A percentile compares a stretch with the other conserved stretches of the same genome.
These are phyloP conservation scores for Caenorhabditis sp. DNA, from an alignment of 2,888 invertebrate genomes.

Conservation along the genomic window DNA sequence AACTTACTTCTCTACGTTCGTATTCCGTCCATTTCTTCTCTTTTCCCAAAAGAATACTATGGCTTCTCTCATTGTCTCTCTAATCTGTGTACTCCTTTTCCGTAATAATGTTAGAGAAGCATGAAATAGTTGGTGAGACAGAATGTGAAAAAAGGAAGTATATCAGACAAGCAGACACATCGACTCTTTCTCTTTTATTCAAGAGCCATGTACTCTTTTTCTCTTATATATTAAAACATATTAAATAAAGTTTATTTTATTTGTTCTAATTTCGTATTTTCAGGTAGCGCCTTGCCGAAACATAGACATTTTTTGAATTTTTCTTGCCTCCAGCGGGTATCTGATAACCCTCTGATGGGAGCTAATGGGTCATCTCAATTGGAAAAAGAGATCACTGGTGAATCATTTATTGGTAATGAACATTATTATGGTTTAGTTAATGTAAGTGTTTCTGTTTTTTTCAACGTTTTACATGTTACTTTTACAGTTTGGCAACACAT, in stretches of 20 bases:
- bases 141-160: not conserved
- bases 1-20: no score
- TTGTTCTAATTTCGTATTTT: not conserved
- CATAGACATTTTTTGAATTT: not conserved
- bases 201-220: not conserved
- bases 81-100: not conserved
- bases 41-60: not conserved
- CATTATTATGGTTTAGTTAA: constrained; percentile 99
- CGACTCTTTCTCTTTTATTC: not conserved
- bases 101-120: not conserved
- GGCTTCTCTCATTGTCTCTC: not conserved
- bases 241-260: not conserved
- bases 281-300: not conserved
- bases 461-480: not conserved
- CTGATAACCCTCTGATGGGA: constrained; percentile 76
- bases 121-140: not conserved
- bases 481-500: constrained; percentile 92
- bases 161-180: not conserved
- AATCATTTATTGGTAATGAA: constrained; percentile 97
- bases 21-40: not conserved
- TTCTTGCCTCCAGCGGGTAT: constrained; percentile 3
- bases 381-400: constrained; percentile 98
- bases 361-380: constrained; percentile 98
- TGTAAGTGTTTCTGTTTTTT: constrained; percentile 77
- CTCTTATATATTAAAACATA: not conserved